Evolutionary conservation across 2,888 invertebrate genomes (phyloP).

Genomic region (Agelastica alni): DNA sequence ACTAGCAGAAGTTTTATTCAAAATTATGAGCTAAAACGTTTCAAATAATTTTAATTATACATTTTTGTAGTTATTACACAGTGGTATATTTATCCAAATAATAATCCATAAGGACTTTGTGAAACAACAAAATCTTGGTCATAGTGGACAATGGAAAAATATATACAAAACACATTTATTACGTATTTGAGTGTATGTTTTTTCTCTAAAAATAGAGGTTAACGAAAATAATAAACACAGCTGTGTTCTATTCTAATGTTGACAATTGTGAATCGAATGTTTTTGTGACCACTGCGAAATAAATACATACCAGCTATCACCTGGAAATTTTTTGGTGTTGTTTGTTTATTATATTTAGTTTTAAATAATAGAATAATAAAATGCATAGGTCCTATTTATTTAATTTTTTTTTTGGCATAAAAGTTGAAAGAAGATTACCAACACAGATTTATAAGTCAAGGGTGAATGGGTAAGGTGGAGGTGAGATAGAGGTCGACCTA

Average conservation of each 20-base stretch:
- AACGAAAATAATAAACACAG: constrained; percentile 2
- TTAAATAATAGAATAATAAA: background rate
- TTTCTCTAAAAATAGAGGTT: background rate
- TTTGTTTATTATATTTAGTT: too few relatives aligned
- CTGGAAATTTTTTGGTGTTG: too few relatives aligned
- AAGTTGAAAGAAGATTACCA: too few relatives aligned
- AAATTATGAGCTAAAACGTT: too few relatives aligned
- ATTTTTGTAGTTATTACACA: background rate
- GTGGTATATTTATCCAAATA: background rate
- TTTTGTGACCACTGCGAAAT: too few relatives aligned
- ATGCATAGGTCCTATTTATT: background rate
- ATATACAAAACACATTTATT: background rate
- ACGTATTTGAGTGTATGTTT: too few relatives aligned
- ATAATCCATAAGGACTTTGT: background rate
- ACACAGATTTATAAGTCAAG: too few relatives aligned
- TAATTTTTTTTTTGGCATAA: too few relatives aligned
- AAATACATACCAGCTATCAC: too few relatives aligned
- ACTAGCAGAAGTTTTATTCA: too few relatives aligned
- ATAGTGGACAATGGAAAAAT: background rate
- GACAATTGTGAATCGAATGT: background rate
- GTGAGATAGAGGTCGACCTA: too few relatives aligned
- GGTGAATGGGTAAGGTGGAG: too few relatives aligned
- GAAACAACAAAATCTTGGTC: background rate
- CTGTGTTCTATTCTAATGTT: background rate
- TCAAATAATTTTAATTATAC: background rate